Evolutionary conservation across 2,113 vertebrate species (phyloP), one percentile per base, ranked within the genome.

Genomic region (Rhadina sibilatrix): DNA sequence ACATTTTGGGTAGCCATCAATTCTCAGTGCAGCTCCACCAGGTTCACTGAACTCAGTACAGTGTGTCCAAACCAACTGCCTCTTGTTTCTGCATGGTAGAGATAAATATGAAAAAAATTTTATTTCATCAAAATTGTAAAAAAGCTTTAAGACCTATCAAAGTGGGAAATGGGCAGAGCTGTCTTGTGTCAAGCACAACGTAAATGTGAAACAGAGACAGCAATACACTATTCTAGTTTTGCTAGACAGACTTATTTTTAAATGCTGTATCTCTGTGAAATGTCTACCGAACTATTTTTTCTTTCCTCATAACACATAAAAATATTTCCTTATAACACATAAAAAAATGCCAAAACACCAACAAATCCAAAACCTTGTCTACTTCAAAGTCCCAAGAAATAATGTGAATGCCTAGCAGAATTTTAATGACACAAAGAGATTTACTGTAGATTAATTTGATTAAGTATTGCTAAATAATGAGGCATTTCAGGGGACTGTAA

Each of bases 391-490:
- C 64, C 12, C 30, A 31, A 64, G 68, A 86, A 95, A 81, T 77
- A 93, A 83, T 17, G 33, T 56, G 54, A 88, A 75, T 46, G 72
- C 44, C 60, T 70, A 80, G 30, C 37, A 93, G 85, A 92, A 90
- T 77, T 94, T 74, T 61, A 94, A 96, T 68, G 64, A 91, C 79
- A 87, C 16, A 11, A 61, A 68, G 37, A 92, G 64, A 95, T 90
- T 92, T 86, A 81, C 44, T 81, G 27, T 53, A 88, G 92, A 95
- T 92, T 91, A 91, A 90, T 94, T 69, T 57, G 83, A 93, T 90
- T 83, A 82, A 85, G 65, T 74, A 90, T 63, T 0, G 1, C 54
- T 77, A 86, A 97, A 47, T 83, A 96, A 96, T 28, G 71, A 95
- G 52, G 87, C 24, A 86, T 77, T 86, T 91, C 60, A 59, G 54